These are phyloP conservation scores for Catharus bicknelli DNA, from an alignment of 2,113 vertebrate genomes.

Conservation along the genomic window DNA sequence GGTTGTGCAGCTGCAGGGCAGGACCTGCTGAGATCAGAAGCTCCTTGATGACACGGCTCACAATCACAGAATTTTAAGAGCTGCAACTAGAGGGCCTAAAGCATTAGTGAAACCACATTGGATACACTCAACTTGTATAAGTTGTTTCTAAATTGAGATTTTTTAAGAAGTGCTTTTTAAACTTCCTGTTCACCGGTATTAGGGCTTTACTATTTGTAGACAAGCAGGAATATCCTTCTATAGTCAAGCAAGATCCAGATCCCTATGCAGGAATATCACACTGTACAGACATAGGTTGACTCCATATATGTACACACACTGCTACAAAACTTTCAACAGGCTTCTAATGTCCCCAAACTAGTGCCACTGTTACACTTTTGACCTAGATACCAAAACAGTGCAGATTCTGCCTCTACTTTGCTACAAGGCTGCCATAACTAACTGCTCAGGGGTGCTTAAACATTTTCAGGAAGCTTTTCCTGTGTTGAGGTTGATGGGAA, in stretches of 20 bases:
- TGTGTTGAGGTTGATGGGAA: accelerated
- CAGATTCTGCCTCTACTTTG: not conserved
- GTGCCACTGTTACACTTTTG: not conserved
- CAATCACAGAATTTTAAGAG: not conserved
- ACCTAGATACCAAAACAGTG: not conserved
- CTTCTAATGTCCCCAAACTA: not conserved
- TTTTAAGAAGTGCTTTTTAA: not conserved
- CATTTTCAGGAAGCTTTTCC: not conserved
- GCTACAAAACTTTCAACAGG: not conserved
- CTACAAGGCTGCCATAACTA: not conserved
- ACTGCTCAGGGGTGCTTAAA: not conserved
- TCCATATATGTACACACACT: not conserved
- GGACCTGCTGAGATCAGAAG: constrained; percentile 24
- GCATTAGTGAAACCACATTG: not conserved
- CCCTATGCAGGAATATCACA: not conserved
- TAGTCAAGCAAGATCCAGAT: not conserved
- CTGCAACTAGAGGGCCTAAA: not conserved
- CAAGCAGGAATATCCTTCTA: not conserved
- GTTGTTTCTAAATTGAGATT: not conserved
- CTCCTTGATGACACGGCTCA: not conserved
- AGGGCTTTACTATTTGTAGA: not conserved
- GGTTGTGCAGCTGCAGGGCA: not conserved
- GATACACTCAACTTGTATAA: not conserved
- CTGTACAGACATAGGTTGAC: not conserved
- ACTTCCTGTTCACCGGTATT: constrained; percentile 17